A percentile compares a stretch with the other conserved stretches of the same genome.
Conservation (phyloP, 2,113 vertebrate genomes). For the Cygnus buccinator region DNA sequence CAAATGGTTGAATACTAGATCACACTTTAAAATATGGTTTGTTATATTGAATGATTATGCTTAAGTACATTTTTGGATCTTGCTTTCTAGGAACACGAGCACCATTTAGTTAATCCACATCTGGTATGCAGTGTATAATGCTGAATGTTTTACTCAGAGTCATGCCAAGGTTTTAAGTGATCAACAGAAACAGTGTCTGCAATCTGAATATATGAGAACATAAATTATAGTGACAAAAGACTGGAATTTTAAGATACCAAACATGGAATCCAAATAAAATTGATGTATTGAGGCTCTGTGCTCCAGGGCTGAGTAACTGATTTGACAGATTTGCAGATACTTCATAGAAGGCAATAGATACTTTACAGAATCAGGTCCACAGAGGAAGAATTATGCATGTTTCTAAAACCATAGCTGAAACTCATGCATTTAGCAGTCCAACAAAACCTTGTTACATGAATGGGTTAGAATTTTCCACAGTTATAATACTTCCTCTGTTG, state of each 20-base stretch:
- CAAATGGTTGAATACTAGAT: not conserved
- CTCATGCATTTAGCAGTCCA: not conserved
- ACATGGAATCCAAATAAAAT: not conserved
- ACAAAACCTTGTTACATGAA: not conserved
- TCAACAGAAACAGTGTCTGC: not conserved
- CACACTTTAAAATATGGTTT: not conserved
- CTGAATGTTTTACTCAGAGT: not conserved
- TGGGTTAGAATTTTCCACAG: not conserved
- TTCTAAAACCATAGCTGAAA: not conserved
- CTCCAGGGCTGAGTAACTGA: not conserved
- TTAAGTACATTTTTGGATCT: conserved; percentile 3
- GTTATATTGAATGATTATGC: not conserved
- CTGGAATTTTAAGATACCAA: not conserved
- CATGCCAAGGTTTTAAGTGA: not conserved
- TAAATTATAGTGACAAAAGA: not conserved
- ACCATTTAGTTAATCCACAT: conserved; percentile 7
- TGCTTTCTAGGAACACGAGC: not conserved
- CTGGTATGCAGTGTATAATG: not conserved
- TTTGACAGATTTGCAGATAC: not conserved
- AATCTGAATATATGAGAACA: not conserved
- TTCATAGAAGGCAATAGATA: not conserved
- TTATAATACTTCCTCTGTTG: not conserved
- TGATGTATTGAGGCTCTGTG: not conserved
- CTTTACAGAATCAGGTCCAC: not conserved
- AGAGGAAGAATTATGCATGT: not conserved